Evolutionary conservation across 2,888 invertebrate species (phyloP), one percentile per base, ranked within the genome.

Genomic region (Herminia tarsipennalis): DNA sequence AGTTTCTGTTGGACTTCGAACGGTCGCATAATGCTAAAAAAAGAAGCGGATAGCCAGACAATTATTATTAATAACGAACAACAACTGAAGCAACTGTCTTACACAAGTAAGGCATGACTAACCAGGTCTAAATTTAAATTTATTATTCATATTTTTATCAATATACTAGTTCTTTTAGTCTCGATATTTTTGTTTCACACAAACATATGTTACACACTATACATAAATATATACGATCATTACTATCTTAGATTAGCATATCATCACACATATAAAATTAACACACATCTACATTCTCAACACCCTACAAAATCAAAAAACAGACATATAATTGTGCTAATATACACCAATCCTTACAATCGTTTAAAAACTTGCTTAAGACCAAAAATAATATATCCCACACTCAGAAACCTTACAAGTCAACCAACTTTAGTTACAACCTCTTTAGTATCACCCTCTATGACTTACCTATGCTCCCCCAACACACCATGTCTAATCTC

Each of bases 1-100:
- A 13, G 6, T 1, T 37, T 13, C 8, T 28, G 37, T 10, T 37
- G 37, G 37, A 37, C 28, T 1, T 37, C 37, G 1, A 37, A 37
- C 5, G 37, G 37, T 20, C 17, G 37, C 2, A 13, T 37, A 18
- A 9, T 36, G 6, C 3, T 36, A 3, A 36, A 36, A 18, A 36
- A 36, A 5, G 5, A 9, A 10, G 0, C 9, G 1, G 25, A 16
- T 6, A 27, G 17, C 10, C 36, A 16, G 10, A 10, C 16, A 1
- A 18, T 36, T 2, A 3, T 36, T 4, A 12, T 36, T 0, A 36
- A 36, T 13, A 18, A 3, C 22, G 36, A 36, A 27, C 8, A 9
- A 27, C 36, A 36, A 17, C 16, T 36, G 5, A 17, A 36, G 9
- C 22, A 27, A 16, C 18, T 27, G 14, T 1, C 17, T 2, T 1